Evolutionary conservation across 2,888 invertebrate species (phyloP).

Genomic region (Drosophila ezoana): DNA sequence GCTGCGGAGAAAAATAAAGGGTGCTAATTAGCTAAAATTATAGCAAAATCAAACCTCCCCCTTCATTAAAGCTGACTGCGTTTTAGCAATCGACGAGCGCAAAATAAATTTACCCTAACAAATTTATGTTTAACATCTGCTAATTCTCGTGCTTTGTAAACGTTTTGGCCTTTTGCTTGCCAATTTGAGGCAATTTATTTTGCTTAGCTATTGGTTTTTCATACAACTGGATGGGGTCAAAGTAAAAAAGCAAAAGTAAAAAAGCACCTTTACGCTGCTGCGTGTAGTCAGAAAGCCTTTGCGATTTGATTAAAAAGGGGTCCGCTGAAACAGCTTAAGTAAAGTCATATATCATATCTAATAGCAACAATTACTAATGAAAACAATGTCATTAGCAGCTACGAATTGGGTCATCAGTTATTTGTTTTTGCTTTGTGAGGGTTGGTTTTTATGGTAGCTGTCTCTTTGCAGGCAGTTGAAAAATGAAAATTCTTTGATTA

Average conservation of each 20-base stretch:
- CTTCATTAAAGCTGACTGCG: not conserved
- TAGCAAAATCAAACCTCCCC: too few relatives aligned
- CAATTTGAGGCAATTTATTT: conserved; percentile 47
- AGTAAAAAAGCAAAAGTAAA: not conserved
- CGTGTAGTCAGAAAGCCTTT: conserved; percentile 31
- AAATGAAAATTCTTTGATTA: conserved; percentile 53
- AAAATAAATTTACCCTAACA: conserved; percentile 8
- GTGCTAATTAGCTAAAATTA: too few relatives aligned
- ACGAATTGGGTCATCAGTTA: conserved; percentile 56
- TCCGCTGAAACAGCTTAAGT: conserved; percentile 7
- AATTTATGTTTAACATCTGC: conserved; percentile 38
- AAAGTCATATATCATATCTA: conserved; percentile 59
- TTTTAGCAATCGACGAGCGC: not conserved
- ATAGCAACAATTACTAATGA: conserved; percentile 41
- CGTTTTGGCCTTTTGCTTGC: conserved; percentile 28
- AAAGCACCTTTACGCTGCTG: conserved; percentile 16
- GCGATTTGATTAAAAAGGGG: conserved; percentile 40
- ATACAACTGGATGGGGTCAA: conserved; percentile 12
- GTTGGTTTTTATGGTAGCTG: conserved; percentile 6
- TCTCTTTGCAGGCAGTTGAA: conserved; percentile 34
- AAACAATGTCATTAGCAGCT: conserved; percentile 56
- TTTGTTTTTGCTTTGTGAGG: conserved; percentile 8
- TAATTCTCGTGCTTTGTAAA: conserved; percentile 20
- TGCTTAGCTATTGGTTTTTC: not conserved
- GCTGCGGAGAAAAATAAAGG: too few relatives aligned